Base-by-base conservation (phyloP, 2,797 vertebrate species). In the Chrosomus eos region DNA sequence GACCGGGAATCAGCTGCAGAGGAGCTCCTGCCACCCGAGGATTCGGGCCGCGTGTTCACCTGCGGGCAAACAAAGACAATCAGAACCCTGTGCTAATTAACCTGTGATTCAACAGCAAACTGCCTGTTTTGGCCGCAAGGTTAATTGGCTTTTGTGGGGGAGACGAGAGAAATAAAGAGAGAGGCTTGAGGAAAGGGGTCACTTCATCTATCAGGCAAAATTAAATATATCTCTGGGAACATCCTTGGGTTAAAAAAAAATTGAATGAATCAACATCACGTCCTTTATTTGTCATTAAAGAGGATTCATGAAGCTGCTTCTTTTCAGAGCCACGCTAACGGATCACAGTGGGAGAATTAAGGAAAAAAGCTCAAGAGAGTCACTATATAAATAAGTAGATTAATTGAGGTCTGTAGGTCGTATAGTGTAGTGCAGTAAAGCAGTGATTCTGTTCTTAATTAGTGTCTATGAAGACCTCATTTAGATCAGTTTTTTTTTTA, bases 21-120 rank as follows among this genome's bases (percentile, higher is more conserved):
- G 0, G 95, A 92, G 82, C 92, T 91, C 88, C 95, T 95, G 91
- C 96, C 96, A 89, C 95, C 96, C 91, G 95, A 95, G 81, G 97
- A 93, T 89, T 95, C 97, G 0, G 96, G 95, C 87, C 97, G 95
- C 0, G 98, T 99, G 92, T 98, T 99, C 90, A 99, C 98, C 98
- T 99, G 93, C 85, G 85, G 88, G 58, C 79, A 87, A 73, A 83
- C 81, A 89, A 70, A 89, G 72, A 85, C 75, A 76, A 80, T 83
- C 64, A 90, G 80, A 85, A 78, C 73, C 85, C 89, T 89, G 86
- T 86, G 72, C 82, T 95, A 95, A 97, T 96, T 96, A 96, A 95
- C 94, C 95, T 95, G 92, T 94, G 90, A 91, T 88, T 91, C 91
- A 93, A 91, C 90, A 91, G 87, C 93, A 93, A 89, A 88, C 31